These are phyloP conservation scores for Spialia ferax DNA, from an alignment of 2,888 invertebrate genomes.

Conservation along the genomic window DNA sequence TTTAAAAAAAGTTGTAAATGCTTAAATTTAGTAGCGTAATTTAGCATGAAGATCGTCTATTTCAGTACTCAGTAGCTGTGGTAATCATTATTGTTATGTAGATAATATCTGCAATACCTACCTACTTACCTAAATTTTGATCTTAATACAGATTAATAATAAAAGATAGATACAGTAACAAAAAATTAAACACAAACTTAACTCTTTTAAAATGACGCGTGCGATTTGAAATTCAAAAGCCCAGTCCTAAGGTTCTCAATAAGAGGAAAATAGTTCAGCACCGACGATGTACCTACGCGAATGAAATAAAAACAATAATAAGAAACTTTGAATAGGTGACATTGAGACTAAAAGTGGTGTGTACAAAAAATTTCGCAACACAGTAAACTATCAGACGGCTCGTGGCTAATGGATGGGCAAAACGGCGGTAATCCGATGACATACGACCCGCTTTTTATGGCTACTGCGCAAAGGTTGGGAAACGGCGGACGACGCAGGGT, in stretches of 20 bases:
- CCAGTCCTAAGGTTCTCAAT: background rate
- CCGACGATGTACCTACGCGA: slow-evolving; percentile 8
- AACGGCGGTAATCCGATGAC: slow-evolving; percentile 33
- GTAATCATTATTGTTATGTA: no score
- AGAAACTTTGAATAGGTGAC: slow-evolving; percentile 32
- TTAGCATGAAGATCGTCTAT: no score
- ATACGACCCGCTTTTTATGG: slow-evolving; percentile 35
- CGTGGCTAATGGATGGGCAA: slow-evolving; percentile 33
- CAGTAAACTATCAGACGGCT: slow-evolving; percentile 20
- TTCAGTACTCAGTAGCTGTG: no score
- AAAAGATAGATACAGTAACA: no score
- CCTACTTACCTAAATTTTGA: no score
- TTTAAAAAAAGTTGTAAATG: no score
- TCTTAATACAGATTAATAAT: no score
- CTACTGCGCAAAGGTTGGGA: slow-evolving; percentile 26
- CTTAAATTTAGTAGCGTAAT: no score
- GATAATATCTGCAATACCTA: no score
- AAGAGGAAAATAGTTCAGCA: slow-evolving; percentile 21
- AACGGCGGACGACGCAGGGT: slow-evolving; percentile 13
- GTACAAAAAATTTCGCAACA: slow-evolving; percentile 33
- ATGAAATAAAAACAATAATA: slow-evolving; percentile 27
- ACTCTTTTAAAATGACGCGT: no score
- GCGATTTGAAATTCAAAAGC: slow-evolving; percentile 4
- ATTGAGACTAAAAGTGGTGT: slow-evolving; percentile 24
- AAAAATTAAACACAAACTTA: no score